Percentiles rank a stretch among this genome's conserved stretches.
phyloP scores from a whole-genome alignment of 1,140 invertebrate species.

The Drosophila rufa region DNA sequence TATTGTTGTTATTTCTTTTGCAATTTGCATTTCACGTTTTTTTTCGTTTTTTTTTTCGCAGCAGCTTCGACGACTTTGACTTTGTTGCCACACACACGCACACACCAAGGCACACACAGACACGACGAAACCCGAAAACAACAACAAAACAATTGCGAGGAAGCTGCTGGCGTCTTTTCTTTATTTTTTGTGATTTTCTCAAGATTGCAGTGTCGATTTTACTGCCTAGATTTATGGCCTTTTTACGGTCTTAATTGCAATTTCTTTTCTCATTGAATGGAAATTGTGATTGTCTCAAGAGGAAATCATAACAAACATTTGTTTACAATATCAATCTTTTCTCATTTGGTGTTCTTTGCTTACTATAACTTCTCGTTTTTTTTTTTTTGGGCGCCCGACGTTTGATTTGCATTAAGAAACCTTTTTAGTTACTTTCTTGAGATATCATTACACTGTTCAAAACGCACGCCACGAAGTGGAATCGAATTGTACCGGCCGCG shows the following conservation, averaged over 20 bases:
- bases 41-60: slow-evolving; percentile 28
- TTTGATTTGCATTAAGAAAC: slow-evolving; percentile 4
- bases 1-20: slow-evolving; percentile 40
- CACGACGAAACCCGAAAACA: slow-evolving; percentile 30
- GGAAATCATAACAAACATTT: slow-evolving; percentile 13
- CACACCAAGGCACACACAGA: slow-evolving; percentile 17
- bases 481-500: background rate
- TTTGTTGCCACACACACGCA: slow-evolving; percentile 45
- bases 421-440: too few relatives aligned
- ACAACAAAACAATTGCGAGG: slow-evolving; percentile 50
- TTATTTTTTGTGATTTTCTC: slow-evolving; percentile 15
- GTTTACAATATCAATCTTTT: slow-evolving; percentile 6
- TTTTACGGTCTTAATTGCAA: slow-evolving; percentile 14
- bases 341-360: slow-evolving; percentile 4
- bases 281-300: slow-evolving; percentile 2
- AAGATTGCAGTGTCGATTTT: slow-evolving; percentile 42
- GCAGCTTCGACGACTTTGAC: slow-evolving; percentile 56
- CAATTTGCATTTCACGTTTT: slow-evolving; percentile 77
- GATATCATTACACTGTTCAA: background rate
- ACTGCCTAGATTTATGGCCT: slow-evolving; percentile 39
- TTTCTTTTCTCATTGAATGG: slow-evolving; percentile 13
- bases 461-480: background rate
- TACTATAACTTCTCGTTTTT: background rate
- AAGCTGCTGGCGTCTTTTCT: slow-evolving; percentile 46
- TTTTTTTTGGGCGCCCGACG: background rate